These are phyloP conservation scores for Rhinatrema bivittatum DNA, from an alignment of 2,797 vertebrate genomes.

Conservation along the genomic window DNA sequence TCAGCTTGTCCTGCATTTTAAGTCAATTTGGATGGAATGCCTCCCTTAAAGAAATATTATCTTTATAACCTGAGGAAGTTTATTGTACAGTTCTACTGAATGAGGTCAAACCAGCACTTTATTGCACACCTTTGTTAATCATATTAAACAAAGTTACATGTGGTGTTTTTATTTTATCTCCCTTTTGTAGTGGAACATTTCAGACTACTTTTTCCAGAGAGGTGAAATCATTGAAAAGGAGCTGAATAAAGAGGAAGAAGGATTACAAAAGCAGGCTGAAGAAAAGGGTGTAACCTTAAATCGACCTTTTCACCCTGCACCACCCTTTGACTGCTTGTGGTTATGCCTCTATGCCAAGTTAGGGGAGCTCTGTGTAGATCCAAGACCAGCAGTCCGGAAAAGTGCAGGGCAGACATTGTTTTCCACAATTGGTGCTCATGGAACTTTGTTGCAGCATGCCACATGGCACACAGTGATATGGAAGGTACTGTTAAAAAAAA, in stretches of 20 bases:
- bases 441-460: slow-evolving; percentile 87
- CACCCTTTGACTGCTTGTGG: slow-evolving; percentile 96
- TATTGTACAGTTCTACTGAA: no score
- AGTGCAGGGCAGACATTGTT: slow-evolving; percentile 93
- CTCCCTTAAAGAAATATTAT: no score
- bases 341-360: slow-evolving; percentile 91
- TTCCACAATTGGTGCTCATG: slow-evolving; percentile 93
- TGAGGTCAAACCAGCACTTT: no score
- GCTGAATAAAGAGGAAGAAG: slow-evolving; percentile 80
- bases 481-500: slow-evolving; percentile 83
- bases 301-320: slow-evolving; percentile 89
- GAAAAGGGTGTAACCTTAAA: slow-evolving; percentile 84
- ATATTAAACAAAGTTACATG: no score
- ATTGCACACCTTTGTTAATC: no score
- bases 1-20: no score
- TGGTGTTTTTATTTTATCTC: slow-evolving; percentile 22
- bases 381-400: slow-evolving; percentile 90
- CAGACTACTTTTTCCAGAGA: slow-evolving; percentile 97
- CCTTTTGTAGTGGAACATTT: slow-evolving; percentile 92
- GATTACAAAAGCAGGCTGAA: slow-evolving; percentile 79
- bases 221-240: slow-evolving; percentile 91
- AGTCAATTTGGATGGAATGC: no score
- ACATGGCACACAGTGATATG: slow-evolving; percentile 96
- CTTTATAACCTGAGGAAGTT: no score
- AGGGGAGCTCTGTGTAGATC: slow-evolving; percentile 91